Evolutionary conservation across 37 sponge, comb jelly and placozoan genomes (phyloP), one percentile per base, ranked within the genome.

Genomic region (Diacarnus erythraeanus): DNA sequence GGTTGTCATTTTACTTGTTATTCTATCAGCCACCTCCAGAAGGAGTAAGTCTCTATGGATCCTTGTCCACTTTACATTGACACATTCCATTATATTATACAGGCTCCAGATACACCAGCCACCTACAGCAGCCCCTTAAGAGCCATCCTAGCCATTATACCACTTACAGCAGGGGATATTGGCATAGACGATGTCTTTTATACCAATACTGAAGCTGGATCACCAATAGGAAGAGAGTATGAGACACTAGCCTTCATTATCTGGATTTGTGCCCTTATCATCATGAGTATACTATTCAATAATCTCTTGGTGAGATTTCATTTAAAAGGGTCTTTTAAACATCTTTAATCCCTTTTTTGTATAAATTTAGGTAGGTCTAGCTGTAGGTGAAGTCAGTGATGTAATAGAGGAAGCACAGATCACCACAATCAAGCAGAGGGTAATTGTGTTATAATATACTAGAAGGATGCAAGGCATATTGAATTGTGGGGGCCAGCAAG

Each of bases 231-330:
- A n/a, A n/a, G n/a, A n/a, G n/a, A n/a, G n/a, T n/a, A n/a, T n/a
- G n/a, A n/a, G n/a, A n/a, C n/a, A n/a, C n/a, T n/a, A n/a, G n/a
- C n/a, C n/a, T n/a, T n/a, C 77, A 71, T 90, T 18, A 35, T 98
- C 42, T 98, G 94, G 91, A 80, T 93, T 17, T 18, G 88, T 35
- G 90, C 95, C 71, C 67, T 98, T 58, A 84, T 98, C 42, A 23
- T 95, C n/a, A 93, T 98, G 90, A 93, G 95, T 38, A 92, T 98
- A 42, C 78, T 98, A 33, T 77, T 98, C 66, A 90, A 85, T 59
- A 98, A 98, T 64, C 64, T 98, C 68, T 78, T 98, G 91, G 98
- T 97, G 27, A 67, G 15, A 10, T n/a, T n/a, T n/a, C n/a, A n/a
- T n/a, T n/a, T n/a, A n/a, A n/a, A n/a, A n/a, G n/a, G n/a, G n/a